Evolutionary conservation across 2,888 invertebrate species (phyloP), one percentile per base, ranked within the genome.

Genomic region (Perizoma flavofasciatum): DNA sequence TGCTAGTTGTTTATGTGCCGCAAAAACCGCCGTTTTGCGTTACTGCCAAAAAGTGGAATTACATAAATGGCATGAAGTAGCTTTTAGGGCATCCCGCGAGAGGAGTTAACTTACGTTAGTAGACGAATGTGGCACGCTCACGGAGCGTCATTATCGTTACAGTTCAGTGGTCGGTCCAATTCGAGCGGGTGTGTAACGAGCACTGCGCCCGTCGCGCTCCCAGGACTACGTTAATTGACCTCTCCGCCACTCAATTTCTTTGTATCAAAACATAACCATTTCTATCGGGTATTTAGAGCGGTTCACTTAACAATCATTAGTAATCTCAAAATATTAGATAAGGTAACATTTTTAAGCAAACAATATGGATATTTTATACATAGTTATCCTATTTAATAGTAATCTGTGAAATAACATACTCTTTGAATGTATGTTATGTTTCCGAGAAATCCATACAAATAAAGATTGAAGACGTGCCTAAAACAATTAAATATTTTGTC

Each of bases 1-100:
- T 83, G 87, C 79, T 81, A 78, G 81, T 89, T 88, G 90, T 91
- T 91, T 90, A 91, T 91, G 89, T 77, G 74, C 88, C 89, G 74
- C 89, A 89, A 86, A 86, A 87, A 85, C 92, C 89, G 75, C 88
- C 74, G 83, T 88, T 85, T 85, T 86, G 89, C 80, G 82, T 82
- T 80, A 82, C 81, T 88, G 88, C 90, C 90, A 91, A 90, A 67
- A 86, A 83, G 79, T 81, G 79, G 72, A 80, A 80, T 78, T 74
- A 74, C 67, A 76, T 75, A 80, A 78, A 79, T 75, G 75, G 75
- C 75, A 78, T 78, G 81, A 81, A 84, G 83, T 82, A 81, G 83
- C 83, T 86, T 88, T 88, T 86, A 86, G 85, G 84, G 79, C 67
- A 78, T 81, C 88, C 88, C 87, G 76, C 74, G 89, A 84, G 90